Evolutionary conservation across 2,797 vertebrate genomes (phyloP), one percentile per base, ranked within the genome.

Genomic region (Anabas testudineus): DNA sequence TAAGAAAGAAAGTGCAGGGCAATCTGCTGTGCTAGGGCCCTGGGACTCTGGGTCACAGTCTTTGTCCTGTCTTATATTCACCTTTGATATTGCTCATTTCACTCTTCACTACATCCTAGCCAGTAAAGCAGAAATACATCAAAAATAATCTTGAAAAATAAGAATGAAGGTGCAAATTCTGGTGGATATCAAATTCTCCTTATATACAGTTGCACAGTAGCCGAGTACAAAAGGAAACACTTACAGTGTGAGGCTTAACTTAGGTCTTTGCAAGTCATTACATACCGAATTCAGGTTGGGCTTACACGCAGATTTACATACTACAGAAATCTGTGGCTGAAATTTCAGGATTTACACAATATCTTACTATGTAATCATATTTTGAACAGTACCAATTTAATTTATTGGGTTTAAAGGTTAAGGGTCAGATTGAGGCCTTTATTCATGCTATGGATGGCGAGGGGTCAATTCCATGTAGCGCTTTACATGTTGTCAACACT

Each of bases 141-240:
- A 73, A 80, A 85, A 85, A 79, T 58, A 70, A 78, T 79, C 51
- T 78, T 76, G 75, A 70, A 88, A 90, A 87, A 84, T 76, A 86
- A 84, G 34, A 82, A 81, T 60, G 71, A 91, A 88, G 90, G 90
- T 91, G 91, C 88, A 85, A 84, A 87, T 83, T 71, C 70, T 66
- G 77, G 88, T 86, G 85, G 91, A 78, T 88, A 81, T 83, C 83
- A 87, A 90, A 90, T 67, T 86, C 58, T 84, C 70, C 67, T 60
- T 88, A 88, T 88, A 64, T 91, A 92, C 88, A 92, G 77, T 82
- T 84, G 84, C 88, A 91, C 89, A 90, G 83, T 84, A 68, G 83
- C 76, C 7, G 58, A 80, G 76, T 88, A 86, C 63, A 88, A 89
- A 91, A 90, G 74, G 78, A 88, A 88, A 82, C 71, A 63, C 58